These are phyloP conservation scores for Nomada goodeniana DNA, from an alignment of 2,888 invertebrate species.

Conservation along the genomic window DNA sequence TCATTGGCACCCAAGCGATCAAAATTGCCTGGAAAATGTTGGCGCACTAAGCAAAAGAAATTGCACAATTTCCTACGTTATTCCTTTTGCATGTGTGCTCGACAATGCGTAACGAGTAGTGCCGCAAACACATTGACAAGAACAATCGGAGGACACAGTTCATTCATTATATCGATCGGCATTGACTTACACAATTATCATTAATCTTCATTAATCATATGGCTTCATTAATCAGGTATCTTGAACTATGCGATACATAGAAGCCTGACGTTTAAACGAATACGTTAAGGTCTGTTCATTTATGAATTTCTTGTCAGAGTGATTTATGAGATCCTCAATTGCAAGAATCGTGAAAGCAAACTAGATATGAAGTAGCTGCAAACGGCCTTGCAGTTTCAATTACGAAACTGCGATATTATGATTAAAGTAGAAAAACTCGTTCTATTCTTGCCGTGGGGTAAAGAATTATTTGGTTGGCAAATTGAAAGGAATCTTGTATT, in stretches of 20 bases:
- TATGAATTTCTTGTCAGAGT: background rate
- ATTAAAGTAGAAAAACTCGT: no score
- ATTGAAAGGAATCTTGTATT: no score
- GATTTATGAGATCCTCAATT: background rate
- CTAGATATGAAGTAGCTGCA: no score
- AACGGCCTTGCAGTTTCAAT: no score
- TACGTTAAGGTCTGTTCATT: background rate
- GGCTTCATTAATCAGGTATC: background rate
- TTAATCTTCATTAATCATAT: no score
- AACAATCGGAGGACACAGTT: background rate
- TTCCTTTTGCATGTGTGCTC: background rate
- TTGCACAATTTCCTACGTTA: constrained; percentile 1
- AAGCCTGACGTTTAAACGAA: background rate
- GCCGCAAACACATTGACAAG: background rate
- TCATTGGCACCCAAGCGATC: background rate
- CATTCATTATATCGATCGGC: background rate
- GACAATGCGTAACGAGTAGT: background rate
- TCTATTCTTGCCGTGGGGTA: no score
- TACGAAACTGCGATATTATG: no score
- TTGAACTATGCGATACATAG: background rate
- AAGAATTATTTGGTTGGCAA: no score
- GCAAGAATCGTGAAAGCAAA: background rate
- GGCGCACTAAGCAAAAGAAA: background rate
- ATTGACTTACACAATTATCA: background rate
- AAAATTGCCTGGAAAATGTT: background rate